Conservation (phyloP, 2,797 vertebrate genomes). For the Agapornis canus region DNA sequence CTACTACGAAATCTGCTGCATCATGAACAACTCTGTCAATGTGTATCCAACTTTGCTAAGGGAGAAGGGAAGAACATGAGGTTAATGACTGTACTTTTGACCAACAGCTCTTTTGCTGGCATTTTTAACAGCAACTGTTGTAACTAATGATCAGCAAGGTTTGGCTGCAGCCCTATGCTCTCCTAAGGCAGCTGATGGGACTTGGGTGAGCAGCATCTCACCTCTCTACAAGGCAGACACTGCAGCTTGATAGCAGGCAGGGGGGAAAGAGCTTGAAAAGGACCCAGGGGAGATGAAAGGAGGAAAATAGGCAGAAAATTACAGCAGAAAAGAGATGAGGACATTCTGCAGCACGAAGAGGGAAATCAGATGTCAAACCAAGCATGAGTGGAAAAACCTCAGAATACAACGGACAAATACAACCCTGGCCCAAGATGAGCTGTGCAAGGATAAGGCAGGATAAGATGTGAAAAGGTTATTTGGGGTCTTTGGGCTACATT, state of each 20-base stretch:
- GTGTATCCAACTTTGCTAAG: constrained; percentile 38
- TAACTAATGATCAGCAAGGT: not conserved
- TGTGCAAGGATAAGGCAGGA: not conserved
- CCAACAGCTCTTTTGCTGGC: not conserved
- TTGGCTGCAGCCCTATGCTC: not conserved
- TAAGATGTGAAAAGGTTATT: not conserved
- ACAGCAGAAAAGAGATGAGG: not conserved
- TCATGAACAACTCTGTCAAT: constrained; percentile 53
- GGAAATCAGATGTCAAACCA: not conserved
- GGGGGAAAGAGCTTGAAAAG: not conserved
- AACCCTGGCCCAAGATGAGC: not conserved
- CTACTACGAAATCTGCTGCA: constrained; percentile 30
- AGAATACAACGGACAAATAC: not conserved
- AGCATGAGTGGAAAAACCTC: not conserved
- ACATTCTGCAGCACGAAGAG: not conserved
- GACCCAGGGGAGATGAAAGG: not conserved
- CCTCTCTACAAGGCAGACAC: not conserved
- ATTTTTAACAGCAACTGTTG: not conserved
- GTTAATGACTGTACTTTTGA: constrained; percentile 36
- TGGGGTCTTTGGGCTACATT: not conserved
- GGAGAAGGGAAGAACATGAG: constrained; percentile 1
- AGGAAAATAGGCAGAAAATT: constrained; percentile 2
- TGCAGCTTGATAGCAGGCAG: not conserved
- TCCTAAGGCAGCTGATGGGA: not conserved
- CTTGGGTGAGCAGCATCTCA: not conserved